A percentile compares a stretch with the other conserved stretches of the same genome.
Evolutionary conservation across 2,888 invertebrate genomes (phyloP).

Genomic region (Oxycera nigricornis): DNA sequence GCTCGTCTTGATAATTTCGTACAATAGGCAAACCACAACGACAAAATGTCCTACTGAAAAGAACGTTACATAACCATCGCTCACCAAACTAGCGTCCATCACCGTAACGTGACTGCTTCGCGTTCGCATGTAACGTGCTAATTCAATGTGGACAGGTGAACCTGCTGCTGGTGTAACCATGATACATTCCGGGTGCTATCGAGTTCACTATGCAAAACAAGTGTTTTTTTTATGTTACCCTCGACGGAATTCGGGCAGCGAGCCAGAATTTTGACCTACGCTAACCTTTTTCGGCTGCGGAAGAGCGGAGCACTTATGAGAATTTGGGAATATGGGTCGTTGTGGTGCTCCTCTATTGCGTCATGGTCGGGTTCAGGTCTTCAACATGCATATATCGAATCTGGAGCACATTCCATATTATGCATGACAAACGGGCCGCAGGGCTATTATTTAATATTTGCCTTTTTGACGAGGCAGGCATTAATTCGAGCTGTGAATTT

Average conservation of each 20-base stretch:
- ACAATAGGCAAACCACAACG: neutral
- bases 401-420: too few relatives aligned
- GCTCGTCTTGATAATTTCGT: neutral
- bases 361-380: neutral
- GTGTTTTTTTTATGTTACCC: neutral
- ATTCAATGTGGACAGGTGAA: neutral
- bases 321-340: neutral
- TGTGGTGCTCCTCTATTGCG: neutral
- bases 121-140: neutral
- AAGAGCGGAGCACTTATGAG: neutral
- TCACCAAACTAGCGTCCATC: neutral
- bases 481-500: too few relatives aligned
- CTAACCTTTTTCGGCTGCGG: neutral
- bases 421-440: neutral
- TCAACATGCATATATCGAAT: too few relatives aligned
- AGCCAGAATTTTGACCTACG: conserved; percentile 19
- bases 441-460: neutral
- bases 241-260: neutral
- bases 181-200: neutral
- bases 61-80: neutral
- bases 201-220: neutral
- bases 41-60: neutral
- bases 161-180: neutral
- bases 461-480: neutral
- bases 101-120: neutral